Conservation (phyloP, 2,113 vertebrate genomes). For the Ophiodon elongatus region DNA sequence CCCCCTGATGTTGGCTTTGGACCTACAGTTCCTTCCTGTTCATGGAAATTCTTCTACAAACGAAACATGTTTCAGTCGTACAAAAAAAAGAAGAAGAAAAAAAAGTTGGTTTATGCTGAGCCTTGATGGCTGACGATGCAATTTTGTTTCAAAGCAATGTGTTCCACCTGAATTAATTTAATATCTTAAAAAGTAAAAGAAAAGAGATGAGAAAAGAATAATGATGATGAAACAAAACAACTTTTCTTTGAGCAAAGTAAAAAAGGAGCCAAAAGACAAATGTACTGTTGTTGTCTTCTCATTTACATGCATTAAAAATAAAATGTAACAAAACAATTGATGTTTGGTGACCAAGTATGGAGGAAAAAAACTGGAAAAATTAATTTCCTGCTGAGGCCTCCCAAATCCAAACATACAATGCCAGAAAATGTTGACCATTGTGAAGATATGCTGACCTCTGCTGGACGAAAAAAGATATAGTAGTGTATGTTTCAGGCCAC, state of each 20-base stretch:
- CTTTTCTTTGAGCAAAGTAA: slow-evolving; percentile 10
- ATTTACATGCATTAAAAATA: background rate
- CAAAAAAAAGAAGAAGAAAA: slow-evolving; percentile 24
- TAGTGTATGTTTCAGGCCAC: background rate
- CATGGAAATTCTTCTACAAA: slow-evolving; percentile 74
- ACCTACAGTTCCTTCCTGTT: slow-evolving; percentile 80
- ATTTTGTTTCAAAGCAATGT: slow-evolving; percentile 58
- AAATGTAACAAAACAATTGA: background rate
- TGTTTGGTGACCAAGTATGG: background rate
- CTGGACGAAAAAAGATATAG: slow-evolving; percentile 47
- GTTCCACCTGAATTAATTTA: slow-evolving; percentile 41
- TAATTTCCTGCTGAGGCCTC: background rate
- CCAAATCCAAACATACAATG: background rate
- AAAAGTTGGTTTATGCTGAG: slow-evolving; percentile 33
- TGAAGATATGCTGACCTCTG: slow-evolving; percentile 79
- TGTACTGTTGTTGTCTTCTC: background rate
- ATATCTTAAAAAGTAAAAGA: slow-evolving; percentile 30
- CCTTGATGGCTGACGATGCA: slow-evolving; percentile 40
- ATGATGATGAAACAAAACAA: background rate
- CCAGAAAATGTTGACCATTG: background rate
- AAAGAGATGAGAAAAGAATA: background rate
- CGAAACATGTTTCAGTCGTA: slow-evolving; percentile 51
- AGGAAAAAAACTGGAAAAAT: background rate
- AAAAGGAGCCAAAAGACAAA: background rate
- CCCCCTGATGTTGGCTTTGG: slow-evolving; percentile 78